A percentile compares a stretch with the other conserved stretches of the same genome.
Evolutionary conservation across 2,113 vertebrate genomes (phyloP).

Genomic region (Microtus pennsylvanicus): DNA sequence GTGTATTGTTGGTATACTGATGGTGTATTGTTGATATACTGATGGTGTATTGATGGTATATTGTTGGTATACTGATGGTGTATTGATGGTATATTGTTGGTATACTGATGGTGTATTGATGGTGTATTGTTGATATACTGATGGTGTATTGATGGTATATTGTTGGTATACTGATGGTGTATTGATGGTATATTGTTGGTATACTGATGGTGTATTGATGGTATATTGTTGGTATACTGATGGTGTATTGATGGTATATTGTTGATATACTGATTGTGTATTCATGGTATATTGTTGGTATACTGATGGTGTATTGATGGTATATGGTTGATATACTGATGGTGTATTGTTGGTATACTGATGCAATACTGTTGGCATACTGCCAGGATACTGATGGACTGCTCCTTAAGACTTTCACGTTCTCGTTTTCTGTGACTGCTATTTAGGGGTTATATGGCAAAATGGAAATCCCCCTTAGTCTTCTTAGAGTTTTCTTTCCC

Average conservation of each 20-base stretch:
- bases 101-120: too few species aligned
- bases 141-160: background rate
- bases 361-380: background rate
- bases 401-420: background rate
- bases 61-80: background rate
- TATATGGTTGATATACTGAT: background rate
- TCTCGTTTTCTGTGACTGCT: background rate
- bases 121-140: background rate
- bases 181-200: background rate
- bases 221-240: too few species aligned
- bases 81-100: too few species aligned
- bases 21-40: too few species aligned
- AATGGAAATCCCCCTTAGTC: background rate
- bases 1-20: background rate
- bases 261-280: background rate
- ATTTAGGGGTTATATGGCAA: background rate
- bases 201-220: too few species aligned
- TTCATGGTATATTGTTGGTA: background rate
- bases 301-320: background rate
- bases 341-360: background rate
- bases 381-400: background rate
- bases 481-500: background rate
- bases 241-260: background rate
- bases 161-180: background rate
- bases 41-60: background rate